phyloP scores from a whole-genome alignment of 2,797 vertebrate genomes.

The Myotis daubentonii region DNA sequence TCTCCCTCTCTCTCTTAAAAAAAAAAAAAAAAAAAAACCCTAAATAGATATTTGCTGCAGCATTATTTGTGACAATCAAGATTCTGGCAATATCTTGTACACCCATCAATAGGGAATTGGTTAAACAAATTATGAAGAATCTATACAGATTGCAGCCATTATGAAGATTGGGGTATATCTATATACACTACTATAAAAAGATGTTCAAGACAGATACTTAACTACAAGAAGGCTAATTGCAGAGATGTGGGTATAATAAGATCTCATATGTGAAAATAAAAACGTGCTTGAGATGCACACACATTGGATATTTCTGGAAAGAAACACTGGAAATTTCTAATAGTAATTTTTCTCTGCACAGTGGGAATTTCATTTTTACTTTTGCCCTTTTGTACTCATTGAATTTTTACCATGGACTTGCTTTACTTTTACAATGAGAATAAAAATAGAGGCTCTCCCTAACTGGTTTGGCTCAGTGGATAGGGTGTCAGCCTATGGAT shows the following conservation, averaged over 20 bases:
- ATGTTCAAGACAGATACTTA: neutral
- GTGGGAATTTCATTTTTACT: slow-evolving; percentile 16
- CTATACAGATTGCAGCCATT: neutral
- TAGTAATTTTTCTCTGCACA: neutral
- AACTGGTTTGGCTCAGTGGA: neutral
- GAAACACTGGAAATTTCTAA: neutral
- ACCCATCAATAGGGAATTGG: neutral
- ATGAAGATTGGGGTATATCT: neutral
- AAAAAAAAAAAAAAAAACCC: neutral
- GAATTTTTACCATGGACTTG: slow-evolving; percentile 4
- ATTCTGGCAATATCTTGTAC: neutral
- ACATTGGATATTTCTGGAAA: slow-evolving; percentile 6
- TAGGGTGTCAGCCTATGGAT: no score
- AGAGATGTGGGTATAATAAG: neutral
- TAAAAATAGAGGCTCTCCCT: neutral
- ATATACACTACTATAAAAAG: neutral
- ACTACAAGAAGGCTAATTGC: neutral
- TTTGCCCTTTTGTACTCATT: neutral
- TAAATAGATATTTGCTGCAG: neutral
- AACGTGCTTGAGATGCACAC: neutral
- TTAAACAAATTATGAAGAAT: slow-evolving; percentile 57
- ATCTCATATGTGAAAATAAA: slow-evolving; percentile 27
- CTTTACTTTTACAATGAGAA: slow-evolving; percentile 50
- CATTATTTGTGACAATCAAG: neutral
- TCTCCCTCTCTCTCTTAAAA: no score